Base-by-base conservation (phyloP, 2,113 vertebrate species). In the Actenoides hombroni region DNA sequence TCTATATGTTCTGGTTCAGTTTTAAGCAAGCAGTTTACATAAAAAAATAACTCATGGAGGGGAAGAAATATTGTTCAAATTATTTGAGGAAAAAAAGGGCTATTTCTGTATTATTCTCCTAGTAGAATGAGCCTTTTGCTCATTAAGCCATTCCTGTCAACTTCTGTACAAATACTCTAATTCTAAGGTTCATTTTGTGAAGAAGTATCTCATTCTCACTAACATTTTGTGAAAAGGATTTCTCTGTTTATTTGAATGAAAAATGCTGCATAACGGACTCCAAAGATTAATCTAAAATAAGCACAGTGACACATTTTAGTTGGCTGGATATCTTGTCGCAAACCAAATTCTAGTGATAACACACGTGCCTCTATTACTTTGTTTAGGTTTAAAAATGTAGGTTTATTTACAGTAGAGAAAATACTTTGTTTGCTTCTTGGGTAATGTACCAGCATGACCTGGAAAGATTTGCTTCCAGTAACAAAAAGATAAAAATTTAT, bases 401-500 rank as follows among this genome's bases (percentile, higher is more conserved):
- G 67, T 89, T 91, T 78, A 94, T 95, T 87, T 91, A 90, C 68
- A 92, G 71, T 93, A 94, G 44, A 88, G 64, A 93, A 94, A 93
- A 92, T 85, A 94, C 23, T 88, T 57, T 90, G 40, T 89, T 51
- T 91, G 39, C 33, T 63, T 70, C 24, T 60, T 60, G 57, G 71
- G 40, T 82, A 87, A 95, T 69, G 56, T 49, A 73, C 2, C 49
- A 85, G 40, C 24, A 57, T 23, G 21, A 64, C 23, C 56, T 85
- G 65, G 67, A 91, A 70, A 84, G 49, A 73, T 78, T 65, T 83
- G 20, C 35, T 75, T 90, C 42, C 39, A 94, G 56, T 70, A 88
- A 63, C 18, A 90, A 92, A 94, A 68, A 40, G n/a, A 33, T 19
- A 83, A 60, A 85, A 75, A 61, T 39, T 63, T 87, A 25, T 57